phyloP scores from a whole-genome alignment of 2,113 vertebrate genomes.

The Eclectus roratus region DNA sequence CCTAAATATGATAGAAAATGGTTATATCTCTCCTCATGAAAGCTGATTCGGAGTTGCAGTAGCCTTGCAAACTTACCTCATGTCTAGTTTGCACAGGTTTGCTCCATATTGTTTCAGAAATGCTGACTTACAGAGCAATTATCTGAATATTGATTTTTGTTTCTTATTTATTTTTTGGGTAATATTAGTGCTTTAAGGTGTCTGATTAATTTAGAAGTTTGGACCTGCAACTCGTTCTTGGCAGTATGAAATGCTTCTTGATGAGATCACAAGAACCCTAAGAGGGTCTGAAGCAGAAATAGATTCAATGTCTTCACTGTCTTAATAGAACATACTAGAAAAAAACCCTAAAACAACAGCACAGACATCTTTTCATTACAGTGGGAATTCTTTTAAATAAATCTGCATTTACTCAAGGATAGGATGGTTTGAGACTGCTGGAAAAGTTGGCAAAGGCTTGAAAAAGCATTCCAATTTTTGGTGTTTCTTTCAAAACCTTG shows the following conservation, averaged over 20 bases:
- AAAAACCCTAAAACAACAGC: neutral
- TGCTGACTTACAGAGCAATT: neutral
- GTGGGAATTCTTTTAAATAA: neutral
- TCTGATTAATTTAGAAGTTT: neutral
- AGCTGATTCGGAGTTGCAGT: neutral
- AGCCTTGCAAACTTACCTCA: neutral
- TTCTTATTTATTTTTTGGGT: neutral
- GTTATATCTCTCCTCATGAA: neutral
- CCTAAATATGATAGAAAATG: neutral
- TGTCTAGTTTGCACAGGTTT: neutral
- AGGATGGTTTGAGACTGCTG: neutral
- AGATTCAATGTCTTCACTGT: neutral
- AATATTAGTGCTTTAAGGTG: neutral
- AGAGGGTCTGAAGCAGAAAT: neutral
- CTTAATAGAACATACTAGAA: neutral
- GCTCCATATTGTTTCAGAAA: neutral
- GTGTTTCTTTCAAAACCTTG: neutral
- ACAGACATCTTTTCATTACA: neutral
- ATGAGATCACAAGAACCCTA: neutral
- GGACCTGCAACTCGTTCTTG: neutral
- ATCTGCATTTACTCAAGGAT: neutral
- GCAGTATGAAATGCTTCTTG: neutral
- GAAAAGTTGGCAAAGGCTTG: neutral
- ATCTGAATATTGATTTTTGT: neutral
- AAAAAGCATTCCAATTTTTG: neutral